A percentile compares a stretch with the other conserved stretches of the same genome.
phyloP scores from a whole-genome alignment of 2,797 vertebrate genomes.

The Fratercula arctica region DNA sequence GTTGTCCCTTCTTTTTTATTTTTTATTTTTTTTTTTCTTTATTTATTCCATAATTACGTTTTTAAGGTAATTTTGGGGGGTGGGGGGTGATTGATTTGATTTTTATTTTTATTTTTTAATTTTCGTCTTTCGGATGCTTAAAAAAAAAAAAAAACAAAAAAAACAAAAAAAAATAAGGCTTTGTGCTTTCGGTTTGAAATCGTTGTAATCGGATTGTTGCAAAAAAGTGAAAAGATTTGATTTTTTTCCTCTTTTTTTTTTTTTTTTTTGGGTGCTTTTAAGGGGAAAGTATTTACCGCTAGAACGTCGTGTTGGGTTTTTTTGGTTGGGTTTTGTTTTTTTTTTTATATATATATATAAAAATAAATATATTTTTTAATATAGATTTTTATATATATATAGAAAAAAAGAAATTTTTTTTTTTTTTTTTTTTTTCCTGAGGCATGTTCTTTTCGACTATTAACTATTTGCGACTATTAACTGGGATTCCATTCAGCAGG shows the following conservation, averaged over 20 bases:
- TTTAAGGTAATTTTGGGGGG: background rate
- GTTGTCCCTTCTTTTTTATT: slow-evolving; percentile 1
- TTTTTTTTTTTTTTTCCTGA: background rate
- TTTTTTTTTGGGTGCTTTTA: slow-evolving; percentile 16
- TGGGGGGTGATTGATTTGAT: too few species aligned
- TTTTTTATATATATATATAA: too few species aligned
- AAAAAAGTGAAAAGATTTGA: background rate
- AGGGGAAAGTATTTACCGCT: slow-evolving; percentile 6
- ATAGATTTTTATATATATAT: too few species aligned
- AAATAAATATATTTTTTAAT: too few species aligned
- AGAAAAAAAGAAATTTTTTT: too few species aligned
- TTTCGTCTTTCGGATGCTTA: too few species aligned
- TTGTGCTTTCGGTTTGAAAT: background rate
- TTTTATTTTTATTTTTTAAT: too few species aligned
- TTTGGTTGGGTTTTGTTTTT: too few species aligned
- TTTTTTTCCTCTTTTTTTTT: too few species aligned
- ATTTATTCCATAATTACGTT: slow-evolving; percentile 66
- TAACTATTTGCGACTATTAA: too few species aligned
- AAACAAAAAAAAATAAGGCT: too few species aligned
- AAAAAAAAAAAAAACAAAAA: too few species aligned
- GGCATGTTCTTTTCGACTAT: background rate
- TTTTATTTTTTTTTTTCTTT: background rate
- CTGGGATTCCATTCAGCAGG: slow-evolving; percentile 46
- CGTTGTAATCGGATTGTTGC: background rate
- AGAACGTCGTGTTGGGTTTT: background rate